Evolutionary conservation across 2,113 vertebrate genomes (phyloP), one percentile per base, ranked within the genome.

Genomic region (Butorides virescens): DNA sequence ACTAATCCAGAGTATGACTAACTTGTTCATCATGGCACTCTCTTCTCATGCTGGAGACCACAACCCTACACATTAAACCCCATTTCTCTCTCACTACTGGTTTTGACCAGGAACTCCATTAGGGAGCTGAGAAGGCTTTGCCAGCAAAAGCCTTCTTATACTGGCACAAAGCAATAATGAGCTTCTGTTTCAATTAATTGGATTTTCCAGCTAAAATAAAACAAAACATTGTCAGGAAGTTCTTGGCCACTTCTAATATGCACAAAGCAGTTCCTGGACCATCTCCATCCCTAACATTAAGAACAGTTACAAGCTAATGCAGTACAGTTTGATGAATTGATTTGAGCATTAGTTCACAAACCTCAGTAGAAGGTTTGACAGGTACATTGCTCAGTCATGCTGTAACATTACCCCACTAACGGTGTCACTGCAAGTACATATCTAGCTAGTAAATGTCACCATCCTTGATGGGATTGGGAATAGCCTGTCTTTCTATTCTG

Each of bases 311-410:
- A 95, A 95, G 74, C 85, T 91, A 97, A 96, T 92, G 50, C 95
- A 95, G 91, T 93, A 94, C 77, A 96, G 92, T 97, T 93, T 91
- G 86, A 92, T 77, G 89, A 80, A 97, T 75, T 92, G 90, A 93
- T 95, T 95, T 95, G 96, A 98, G 95, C 93, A 96, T 97, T 98
- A 97, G 96, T 98, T 98, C 95, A 97, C 86, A 97, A 92, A 90
- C 76, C 91, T 96, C 83, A 86, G 92, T 65, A 88, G 95, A 34
- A 87, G 52, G 32, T 90, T 86, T 95, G 97, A 97, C 93, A 96
- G 86, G 79, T 92, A 77, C 52, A 42, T 75, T 72, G 52, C 30
- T 62, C 88, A 88, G 87, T 94, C 81, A 74, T 72, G 79, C 79
- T 96, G 86, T 63, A 93, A 88, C 29, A n/a, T 76, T 65, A 86